Base-by-base conservation (phyloP, 2,797 vertebrate genomes). In the Diglossa cyanea region DNA sequence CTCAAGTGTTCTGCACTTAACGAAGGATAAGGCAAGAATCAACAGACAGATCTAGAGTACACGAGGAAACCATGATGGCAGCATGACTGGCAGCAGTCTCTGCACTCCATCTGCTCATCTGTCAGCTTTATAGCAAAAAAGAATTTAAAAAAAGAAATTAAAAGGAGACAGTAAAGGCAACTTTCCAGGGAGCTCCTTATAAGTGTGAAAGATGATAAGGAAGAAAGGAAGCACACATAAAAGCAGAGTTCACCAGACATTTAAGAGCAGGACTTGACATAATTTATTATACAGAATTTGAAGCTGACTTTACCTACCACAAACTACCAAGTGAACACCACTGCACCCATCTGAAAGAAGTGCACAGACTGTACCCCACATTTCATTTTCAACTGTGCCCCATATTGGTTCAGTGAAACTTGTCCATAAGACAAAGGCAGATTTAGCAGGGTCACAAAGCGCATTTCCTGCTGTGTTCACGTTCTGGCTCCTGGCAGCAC, bases 401-500 rank as follows among this genome's bases (percentile, higher is more conserved):
- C 1, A 7, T 11, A n/a, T 0, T 40, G n/a, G 35, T 40, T 79
- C 61, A 58, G 20, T 54, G 71, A 86, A 72, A 44, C 7, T 2
- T 10, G 37, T 37, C 45, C 35, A 23, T 42, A 82, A 35, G 33
- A 62, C 16, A 17, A 28, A 57, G 63, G n/a, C 17, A 77, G 62
- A 19, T 48, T 91, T 19, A 72, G 30, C 42, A 58, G 24, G 42
- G 20, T 25, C 42, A 87, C 1, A 0, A 57, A 40, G 37, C 0
- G 1, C 44, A 23, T 62, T 63, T 40, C 19, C 35, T 13, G 24
- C 17, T 5, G 15, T 0, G 4, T 6, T 3, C 16, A 14, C 0
- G 0, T 7, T n/a, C 20, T 23, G 86, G 57, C 35, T 51, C 68
- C 66, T 10, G 40, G 26, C 62, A 86, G 58, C 55, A 71, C 72